Percentiles rank a stretch among this genome's conserved stretches.
These are phyloP conservation scores for Clinocottus analis DNA, from an alignment of 2,113 vertebrate genomes.

Conservation along the genomic window DNA sequence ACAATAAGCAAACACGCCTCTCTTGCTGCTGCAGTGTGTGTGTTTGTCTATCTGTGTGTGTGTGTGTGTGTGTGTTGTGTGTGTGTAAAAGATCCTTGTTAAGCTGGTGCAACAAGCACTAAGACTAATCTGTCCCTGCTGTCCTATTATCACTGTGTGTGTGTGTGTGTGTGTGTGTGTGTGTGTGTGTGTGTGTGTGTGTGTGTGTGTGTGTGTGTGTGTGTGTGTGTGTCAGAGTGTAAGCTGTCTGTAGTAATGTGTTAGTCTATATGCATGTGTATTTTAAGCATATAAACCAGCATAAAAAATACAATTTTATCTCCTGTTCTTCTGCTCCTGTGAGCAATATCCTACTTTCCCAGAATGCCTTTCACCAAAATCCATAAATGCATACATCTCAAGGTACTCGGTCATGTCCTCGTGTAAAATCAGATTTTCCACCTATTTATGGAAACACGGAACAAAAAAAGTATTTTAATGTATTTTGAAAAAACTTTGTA, in stretches of 20 bases:
- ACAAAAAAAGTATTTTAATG: too few species aligned
- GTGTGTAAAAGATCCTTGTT: conserved; percentile 11
- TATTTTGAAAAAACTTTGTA: too few species aligned
- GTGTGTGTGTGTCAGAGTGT: neutral
- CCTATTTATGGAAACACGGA: too few species aligned
- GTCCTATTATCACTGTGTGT: conserved; percentile 37
- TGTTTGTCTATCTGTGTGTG: too few species aligned
- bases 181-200: neutral
- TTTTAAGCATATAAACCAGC: neutral
- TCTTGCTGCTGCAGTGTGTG: neutral
- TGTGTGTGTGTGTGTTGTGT: conserved; percentile 9
- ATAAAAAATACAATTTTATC: too few species aligned
- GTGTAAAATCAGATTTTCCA: too few species aligned
- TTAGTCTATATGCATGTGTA: neutral
- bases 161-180: neutral
- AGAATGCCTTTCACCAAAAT: conserved; percentile 30
- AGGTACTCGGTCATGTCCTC: too few species aligned
- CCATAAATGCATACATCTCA: conserved; percentile 11
- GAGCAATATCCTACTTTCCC: conserved; percentile 1
- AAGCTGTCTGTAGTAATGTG: neutral
- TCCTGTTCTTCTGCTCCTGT: neutral
- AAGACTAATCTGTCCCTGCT: conserved; percentile 49
- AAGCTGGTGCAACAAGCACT: conserved; percentile 43
- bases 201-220: neutral
- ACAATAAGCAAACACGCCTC: neutral